phyloP scores from a whole-genome alignment of 2,888 invertebrate species.

The Anodontia alba region DNA sequence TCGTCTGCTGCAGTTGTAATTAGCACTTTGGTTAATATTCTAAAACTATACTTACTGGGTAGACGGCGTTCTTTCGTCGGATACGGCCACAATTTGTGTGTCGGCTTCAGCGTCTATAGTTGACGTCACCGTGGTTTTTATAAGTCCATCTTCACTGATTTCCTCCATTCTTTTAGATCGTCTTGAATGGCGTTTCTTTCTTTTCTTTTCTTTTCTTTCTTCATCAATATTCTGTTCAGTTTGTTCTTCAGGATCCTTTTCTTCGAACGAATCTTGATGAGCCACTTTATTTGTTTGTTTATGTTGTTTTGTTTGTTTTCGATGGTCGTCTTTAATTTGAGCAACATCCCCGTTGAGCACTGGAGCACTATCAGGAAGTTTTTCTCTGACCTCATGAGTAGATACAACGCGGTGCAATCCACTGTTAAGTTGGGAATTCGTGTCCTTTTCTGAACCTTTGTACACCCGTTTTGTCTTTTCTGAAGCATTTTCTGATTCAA shows the following conservation, averaged over 20 bases:
- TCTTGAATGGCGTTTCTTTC: not conserved
- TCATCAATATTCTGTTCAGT: too few relatives aligned
- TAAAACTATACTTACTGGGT: conserved; percentile 35
- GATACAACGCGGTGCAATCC: conserved; percentile 44
- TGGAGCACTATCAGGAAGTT: not conserved
- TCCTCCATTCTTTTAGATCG: not conserved
- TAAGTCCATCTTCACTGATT: not conserved
- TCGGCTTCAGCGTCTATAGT: conserved; percentile 43
- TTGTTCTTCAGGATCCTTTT: not conserved
- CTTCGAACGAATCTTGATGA: not conserved
- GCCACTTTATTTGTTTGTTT: conserved; percentile 7
- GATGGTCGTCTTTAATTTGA: not conserved
- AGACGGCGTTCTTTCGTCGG: conserved; percentile 38
- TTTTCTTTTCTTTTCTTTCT: not conserved
- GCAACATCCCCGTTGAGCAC: not conserved
- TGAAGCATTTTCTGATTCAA: conserved; percentile 33
- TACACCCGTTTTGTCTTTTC: conserved; percentile 12
- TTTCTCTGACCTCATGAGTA: conserved; percentile 46
- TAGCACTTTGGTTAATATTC: too few relatives aligned
- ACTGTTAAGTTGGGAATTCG: conserved; percentile 14
- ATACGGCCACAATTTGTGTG: conserved; percentile 26
- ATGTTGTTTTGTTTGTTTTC: not conserved
- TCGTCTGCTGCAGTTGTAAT: too few relatives aligned
- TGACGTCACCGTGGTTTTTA: conserved; percentile 40
- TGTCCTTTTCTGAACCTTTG: conserved; percentile 35